Conservation (phyloP, 2,113 vertebrate genomes). For the Mustela nigripes region DNA sequence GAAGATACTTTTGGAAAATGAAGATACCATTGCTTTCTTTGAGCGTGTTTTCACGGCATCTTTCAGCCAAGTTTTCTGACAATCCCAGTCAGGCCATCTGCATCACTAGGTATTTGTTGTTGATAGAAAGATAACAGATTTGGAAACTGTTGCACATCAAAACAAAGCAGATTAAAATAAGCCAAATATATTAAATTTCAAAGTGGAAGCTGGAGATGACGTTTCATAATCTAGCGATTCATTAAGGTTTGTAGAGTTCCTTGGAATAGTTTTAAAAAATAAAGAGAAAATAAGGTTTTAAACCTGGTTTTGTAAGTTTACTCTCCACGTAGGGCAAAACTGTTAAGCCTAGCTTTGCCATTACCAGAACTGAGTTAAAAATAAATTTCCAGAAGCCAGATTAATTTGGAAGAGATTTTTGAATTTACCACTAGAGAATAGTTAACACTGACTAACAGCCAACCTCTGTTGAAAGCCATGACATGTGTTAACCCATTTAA, state of each 20-base stretch:
- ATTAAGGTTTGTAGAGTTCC: neutral
- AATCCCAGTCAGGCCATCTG: neutral
- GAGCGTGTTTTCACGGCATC: neutral
- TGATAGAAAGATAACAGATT: neutral
- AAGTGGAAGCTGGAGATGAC: conserved; percentile 31
- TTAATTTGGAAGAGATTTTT: neutral
- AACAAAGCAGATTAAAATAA: conserved; percentile 53
- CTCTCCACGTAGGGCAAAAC: neutral
- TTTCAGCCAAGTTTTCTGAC: neutral
- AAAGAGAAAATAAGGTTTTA: conserved; percentile 29
- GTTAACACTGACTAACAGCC: neutral
- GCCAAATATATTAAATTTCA: conserved; percentile 43
- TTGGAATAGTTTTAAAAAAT: neutral
- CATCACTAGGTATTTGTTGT: neutral
- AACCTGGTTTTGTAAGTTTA: conserved; percentile 5
- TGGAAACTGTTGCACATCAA: neutral
- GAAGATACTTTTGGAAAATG: conserved; percentile 48
- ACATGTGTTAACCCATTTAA: neutral
- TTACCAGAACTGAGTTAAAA: conserved; percentile 25
- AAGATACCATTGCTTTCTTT: conserved; percentile 14
- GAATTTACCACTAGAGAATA: neutral
- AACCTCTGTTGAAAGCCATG: neutral
- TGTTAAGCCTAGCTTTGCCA: neutral
- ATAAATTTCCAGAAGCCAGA: neutral
- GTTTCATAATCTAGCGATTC: neutral